These are phyloP conservation scores for Charina bottae DNA, from an alignment of 2,113 vertebrate genomes.

Conservation along the genomic window DNA sequence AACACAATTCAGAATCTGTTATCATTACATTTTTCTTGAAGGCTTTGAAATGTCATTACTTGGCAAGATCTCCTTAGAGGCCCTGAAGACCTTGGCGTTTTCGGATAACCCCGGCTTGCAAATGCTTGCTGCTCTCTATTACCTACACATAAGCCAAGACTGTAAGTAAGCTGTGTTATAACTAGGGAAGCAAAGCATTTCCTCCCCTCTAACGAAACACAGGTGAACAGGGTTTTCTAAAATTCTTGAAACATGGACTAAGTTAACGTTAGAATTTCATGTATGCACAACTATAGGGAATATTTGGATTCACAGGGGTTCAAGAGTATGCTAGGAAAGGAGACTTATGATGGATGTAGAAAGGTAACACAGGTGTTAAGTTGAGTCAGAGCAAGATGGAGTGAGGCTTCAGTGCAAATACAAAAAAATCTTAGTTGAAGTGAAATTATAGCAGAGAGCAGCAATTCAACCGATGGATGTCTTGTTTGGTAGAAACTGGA, in stretches of 20 bases:
- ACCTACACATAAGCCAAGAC: slow-evolving; percentile 78
- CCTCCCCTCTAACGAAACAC: background rate
- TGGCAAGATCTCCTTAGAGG: slow-evolving; percentile 66
- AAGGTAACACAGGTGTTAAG: background rate
- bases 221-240: background rate
- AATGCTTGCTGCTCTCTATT: slow-evolving; percentile 77
- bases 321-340: too few species aligned
- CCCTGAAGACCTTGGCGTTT: slow-evolving; percentile 74
- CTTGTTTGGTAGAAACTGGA: background rate
- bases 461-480: background rate
- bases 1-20: slow-evolving; percentile 40
- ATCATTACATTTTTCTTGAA: slow-evolving; percentile 47
- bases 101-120: slow-evolving; percentile 77
- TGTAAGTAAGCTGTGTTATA: slow-evolving; percentile 70
- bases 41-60: slow-evolving; percentile 67
- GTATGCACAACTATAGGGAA: background rate
- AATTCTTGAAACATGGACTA: background rate
- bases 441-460: background rate
- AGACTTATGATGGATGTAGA: background rate
- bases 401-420: background rate
- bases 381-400: background rate
- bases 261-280: background rate
- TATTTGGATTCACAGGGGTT: background rate
- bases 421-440: background rate
- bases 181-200: background rate